phyloP scores from a whole-genome alignment of 2,888 invertebrate species.

The Latrodectus hesperus region DNA sequence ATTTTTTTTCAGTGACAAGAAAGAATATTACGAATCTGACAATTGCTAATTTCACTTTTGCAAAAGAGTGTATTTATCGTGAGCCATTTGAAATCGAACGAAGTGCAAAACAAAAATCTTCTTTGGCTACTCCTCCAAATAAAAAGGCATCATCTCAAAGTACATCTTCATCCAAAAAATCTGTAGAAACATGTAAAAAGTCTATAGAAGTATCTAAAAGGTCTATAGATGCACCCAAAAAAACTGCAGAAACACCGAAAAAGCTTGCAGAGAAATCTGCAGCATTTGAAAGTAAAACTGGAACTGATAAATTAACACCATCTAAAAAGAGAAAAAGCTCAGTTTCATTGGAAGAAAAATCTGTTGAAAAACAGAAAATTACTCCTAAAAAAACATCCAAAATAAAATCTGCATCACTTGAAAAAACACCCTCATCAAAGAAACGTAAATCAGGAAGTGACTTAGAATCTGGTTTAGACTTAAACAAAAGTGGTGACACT shows the following conservation, averaged over 20 bases:
- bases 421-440: neutral
- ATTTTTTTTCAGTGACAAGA: slow-evolving; percentile 30
- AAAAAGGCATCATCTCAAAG: neutral
- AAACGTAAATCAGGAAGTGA: neutral
- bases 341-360: no score
- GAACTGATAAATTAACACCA: no score
- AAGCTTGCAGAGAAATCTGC: no score
- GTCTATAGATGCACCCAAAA: neutral
- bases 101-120: slow-evolving; percentile 46
- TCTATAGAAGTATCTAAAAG: no score
- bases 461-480: no score
- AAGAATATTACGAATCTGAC: slow-evolving; percentile 15
- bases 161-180: neutral
- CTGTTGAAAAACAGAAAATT: no score
- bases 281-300: no score
- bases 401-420: neutral
- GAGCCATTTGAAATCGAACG: slow-evolving; percentile 62
- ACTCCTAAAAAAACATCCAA: no score
- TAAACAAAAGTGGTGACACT: no score
- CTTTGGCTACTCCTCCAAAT: neutral
- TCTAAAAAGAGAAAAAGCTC: no score
- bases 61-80: slow-evolving; percentile 51
- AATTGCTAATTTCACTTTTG: slow-evolving; percentile 42
- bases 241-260: neutral
- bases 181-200: neutral